Evolutionary conservation across 2,888 invertebrate genomes (phyloP).

Genomic region (Cataglyphis altisquamis): DNA sequence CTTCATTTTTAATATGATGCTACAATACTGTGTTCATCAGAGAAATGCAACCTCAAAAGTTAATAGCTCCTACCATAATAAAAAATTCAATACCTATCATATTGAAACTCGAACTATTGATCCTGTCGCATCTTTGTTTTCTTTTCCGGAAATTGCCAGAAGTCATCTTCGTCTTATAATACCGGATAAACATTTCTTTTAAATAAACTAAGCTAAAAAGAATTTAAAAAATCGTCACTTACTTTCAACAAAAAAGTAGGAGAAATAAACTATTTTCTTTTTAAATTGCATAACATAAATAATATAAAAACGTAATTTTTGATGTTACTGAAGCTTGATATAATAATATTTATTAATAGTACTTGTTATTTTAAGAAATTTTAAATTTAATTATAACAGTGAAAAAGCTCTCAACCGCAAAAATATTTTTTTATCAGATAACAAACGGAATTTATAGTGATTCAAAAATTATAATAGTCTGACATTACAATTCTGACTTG

Average conservation of each 20-base stretch:
- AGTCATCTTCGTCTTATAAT: not conserved
- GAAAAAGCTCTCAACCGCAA: not conserved
- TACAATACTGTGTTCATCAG: not conserved
- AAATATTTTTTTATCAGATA: not conserved
- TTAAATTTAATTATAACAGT: not conserved
- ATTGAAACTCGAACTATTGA: conserved; percentile 2
- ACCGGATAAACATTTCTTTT: conserved; percentile 13
- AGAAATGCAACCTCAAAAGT: not conserved
- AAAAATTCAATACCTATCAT: conserved; percentile 12
- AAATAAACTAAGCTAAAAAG: not conserved
- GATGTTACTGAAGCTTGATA: not conserved
- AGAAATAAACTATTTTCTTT: not conserved
- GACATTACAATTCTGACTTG: not conserved
- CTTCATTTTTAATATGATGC: conserved; percentile 1
- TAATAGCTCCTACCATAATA: not conserved
- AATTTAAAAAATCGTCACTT: not conserved
- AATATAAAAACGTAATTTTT: not conserved
- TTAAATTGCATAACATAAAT: not conserved
- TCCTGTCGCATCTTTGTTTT: conserved; percentile 17
- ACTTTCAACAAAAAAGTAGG: not conserved
- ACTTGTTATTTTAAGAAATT: not conserved
- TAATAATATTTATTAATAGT: not conserved
- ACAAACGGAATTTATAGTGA: not conserved
- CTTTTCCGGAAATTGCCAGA: conserved; percentile 12
- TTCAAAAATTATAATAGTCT: not conserved